Percentiles rank a stretch among this genome's conserved stretches.
phyloP scores from a whole-genome alignment of 2,888 invertebrate species.

The Eupithecia inturbata region DNA sequence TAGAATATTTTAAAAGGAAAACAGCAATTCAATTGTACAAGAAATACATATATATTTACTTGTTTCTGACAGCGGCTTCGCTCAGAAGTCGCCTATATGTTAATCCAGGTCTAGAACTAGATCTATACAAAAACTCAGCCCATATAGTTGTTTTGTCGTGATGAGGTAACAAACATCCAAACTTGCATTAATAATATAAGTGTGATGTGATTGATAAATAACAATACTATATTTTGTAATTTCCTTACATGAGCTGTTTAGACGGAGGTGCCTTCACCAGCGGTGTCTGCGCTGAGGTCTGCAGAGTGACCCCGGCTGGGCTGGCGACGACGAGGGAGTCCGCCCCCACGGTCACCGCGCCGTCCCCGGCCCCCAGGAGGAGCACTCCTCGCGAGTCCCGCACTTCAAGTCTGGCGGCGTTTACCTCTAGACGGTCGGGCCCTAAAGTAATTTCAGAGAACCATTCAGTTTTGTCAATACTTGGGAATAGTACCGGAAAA shows the following conservation, averaged over 20 bases:
- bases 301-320: slow-evolving; percentile 92
- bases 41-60: too few relatives aligned
- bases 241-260: slow-evolving; percentile 90
- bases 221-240: too few relatives aligned
- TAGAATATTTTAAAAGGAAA: too few relatives aligned
- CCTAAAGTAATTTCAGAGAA: slow-evolving; percentile 76
- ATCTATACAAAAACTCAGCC: too few relatives aligned
- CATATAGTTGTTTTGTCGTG: too few relatives aligned
- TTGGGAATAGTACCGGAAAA: background rate
- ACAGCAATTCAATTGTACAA: too few relatives aligned
- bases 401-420: slow-evolving; percentile 90
- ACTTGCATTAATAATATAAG: background rate
- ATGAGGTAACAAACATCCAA: too few relatives aligned
- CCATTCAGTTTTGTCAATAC: background rate
- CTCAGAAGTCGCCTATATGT: too few relatives aligned
- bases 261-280: slow-evolving; percentile 93
- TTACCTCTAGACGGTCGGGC: slow-evolving; percentile 92
- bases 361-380: slow-evolving; percentile 91
- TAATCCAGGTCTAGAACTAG: too few relatives aligned
- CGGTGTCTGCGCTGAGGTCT: slow-evolving; percentile 94
- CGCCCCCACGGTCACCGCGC: slow-evolving; percentile 92
- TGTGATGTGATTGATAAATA: too few relatives aligned
- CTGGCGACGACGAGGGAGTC: slow-evolving; percentile 91
- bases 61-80: too few relatives aligned
- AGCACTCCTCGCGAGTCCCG: slow-evolving; percentile 90